Conservation (phyloP, 2,797 vertebrate species). For the Chiroxiphia lanceolata region DNA sequence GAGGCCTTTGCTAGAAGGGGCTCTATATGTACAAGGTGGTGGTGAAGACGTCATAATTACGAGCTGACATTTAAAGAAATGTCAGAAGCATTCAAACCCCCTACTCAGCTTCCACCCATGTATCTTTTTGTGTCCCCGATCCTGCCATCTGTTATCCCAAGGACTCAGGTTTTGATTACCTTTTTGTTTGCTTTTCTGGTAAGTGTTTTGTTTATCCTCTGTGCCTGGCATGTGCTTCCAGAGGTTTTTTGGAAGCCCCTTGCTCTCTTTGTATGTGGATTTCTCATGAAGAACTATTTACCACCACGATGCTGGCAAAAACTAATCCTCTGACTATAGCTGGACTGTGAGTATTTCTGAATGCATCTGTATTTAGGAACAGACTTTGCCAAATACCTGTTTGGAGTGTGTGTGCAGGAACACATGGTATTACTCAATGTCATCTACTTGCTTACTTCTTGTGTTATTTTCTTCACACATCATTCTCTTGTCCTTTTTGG, state of each 20-base stretch:
- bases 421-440: neutral
- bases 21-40: neutral
- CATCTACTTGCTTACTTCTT: neutral
- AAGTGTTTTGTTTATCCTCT: slow-evolving; percentile 31
- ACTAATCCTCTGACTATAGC: neutral
- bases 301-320: neutral
- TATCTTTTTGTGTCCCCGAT: slow-evolving; percentile 34
- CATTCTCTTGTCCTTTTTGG: neutral
- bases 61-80: slow-evolving; percentile 64
- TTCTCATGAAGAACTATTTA: slow-evolving; percentile 10
- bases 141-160: slow-evolving; percentile 40
- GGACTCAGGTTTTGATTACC: slow-evolving; percentile 8
- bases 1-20: neutral
- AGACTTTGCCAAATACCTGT: neutral
- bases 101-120: slow-evolving; percentile 2
- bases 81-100: slow-evolving; percentile 27
- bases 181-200: slow-evolving; percentile 50
- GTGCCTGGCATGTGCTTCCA: neutral
- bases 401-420: neutral
- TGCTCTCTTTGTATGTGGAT: neutral
- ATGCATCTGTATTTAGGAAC: neutral
- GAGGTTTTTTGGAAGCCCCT: slow-evolving; percentile 39
- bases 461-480: neutral
- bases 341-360: neutral
- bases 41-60: neutral